phyloP scores from a whole-genome alignment of 2,113 vertebrate species.

The Tachysurus fulvidraco region DNA sequence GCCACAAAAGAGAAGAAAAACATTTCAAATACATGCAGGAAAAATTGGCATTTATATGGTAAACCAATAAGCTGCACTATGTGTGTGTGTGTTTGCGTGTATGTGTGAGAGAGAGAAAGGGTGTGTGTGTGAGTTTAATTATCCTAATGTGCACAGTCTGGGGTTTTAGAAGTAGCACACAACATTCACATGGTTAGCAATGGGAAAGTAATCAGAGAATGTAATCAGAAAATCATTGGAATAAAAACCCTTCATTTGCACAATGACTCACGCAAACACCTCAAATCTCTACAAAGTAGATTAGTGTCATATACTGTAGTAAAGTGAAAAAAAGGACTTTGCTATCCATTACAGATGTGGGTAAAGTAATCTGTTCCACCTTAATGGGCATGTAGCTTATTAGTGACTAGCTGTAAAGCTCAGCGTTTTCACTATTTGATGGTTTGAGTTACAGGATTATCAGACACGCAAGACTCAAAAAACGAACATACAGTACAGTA shows the following conservation, averaged over 20 bases:
- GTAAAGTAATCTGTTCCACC: neutral
- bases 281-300: neutral
- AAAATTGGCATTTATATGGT: neutral
- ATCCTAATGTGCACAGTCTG: neutral
- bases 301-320: neutral
- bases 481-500: neutral
- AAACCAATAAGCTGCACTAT: neutral
- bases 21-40: neutral
- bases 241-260: conserved; percentile 5
- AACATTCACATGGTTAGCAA: neutral
- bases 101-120: neutral
- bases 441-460: neutral
- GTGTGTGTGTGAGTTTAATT: neutral
- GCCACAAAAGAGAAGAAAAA: neutral
- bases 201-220: neutral
- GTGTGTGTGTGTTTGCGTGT: neutral
- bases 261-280: neutral
- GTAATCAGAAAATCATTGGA: neutral
- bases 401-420: neutral
- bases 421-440: neutral
- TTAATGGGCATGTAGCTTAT: neutral
- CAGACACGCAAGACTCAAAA: neutral
- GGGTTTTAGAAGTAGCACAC: neutral
- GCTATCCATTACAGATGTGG: neutral
- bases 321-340: neutral